Evolutionary conservation across 2,888 invertebrate species (phyloP), one percentile per base, ranked within the genome.

Genomic region (Hydrotaea cyrtoneurina): DNA sequence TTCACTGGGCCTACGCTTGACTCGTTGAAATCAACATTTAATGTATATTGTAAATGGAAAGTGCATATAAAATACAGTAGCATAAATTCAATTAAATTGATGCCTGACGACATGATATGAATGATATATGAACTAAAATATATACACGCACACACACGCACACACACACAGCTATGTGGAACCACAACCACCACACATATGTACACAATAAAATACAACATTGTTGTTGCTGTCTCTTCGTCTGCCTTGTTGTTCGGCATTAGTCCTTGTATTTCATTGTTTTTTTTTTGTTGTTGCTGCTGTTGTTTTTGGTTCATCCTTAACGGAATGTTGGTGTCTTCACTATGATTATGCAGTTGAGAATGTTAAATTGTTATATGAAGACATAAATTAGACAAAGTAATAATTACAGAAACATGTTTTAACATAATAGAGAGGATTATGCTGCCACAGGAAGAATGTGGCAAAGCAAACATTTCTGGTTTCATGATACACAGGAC

Each of bases 331-430:
- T 0, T 21, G n/a, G 19, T 21, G 7, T 21, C 21, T 55, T 19
- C n/a, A 36, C 43, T 66, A 66, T 66, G 43, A 66, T 66, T 66
- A 66, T 66, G 66, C 66, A 66, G 66, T 66, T 39, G 13, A 66
- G 31, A 66, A 66, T 66, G 66, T 66, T 66, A 66, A 66, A 66
- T 43, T 43, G 13, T 39, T 66, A 66, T 66, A 17, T 15, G 39
- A 19, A 26, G 43, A 36, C 36, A 66, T 66, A 66, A 66, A 66
- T 66, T 66, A 66, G 36, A 43, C 39, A 66, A 66, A 64, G 39
- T 39, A n/a, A 43, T 66, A 66, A 66, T 66, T 66, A 66, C 17
- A 66, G 19, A 39, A 11, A 39, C 66, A 66, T 43, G 17, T 19
- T 66, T 39, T 17, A 64, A 23, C 59, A 59, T 59, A 59, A 17